Percentiles rank a stretch among this genome's conserved stretches.
These are phyloP conservation scores for Drosophila sp. DNA, from an alignment of 1,140 invertebrate genomes.

Conservation along the genomic window DNA sequence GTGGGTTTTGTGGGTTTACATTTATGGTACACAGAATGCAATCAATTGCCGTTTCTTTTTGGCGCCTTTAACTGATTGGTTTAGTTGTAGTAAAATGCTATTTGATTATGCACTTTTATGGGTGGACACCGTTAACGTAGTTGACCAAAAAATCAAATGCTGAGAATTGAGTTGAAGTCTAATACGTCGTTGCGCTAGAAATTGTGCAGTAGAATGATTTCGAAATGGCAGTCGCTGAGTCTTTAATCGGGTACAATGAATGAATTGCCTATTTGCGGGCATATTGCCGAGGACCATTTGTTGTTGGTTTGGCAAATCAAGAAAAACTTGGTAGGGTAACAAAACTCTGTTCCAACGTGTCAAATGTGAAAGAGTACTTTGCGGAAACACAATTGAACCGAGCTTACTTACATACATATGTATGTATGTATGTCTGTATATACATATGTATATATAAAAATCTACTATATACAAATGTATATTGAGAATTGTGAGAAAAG, in stretches of 20 bases:
- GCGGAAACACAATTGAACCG: neutral
- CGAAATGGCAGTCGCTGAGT: neutral
- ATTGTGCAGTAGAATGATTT: neutral
- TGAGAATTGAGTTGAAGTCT: neutral
- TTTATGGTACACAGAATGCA: too few relatives aligned
- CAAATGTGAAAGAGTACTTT: slow-evolving; percentile 5
- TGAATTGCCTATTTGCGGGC: slow-evolving; percentile 6
- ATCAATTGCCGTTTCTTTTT: too few relatives aligned
- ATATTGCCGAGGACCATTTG: slow-evolving; percentile 1
- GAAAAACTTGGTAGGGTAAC: slow-evolving; percentile 8
- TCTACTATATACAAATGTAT: neutral
- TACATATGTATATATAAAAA: neutral
- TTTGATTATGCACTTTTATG: too few relatives aligned
- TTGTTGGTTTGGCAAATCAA: neutral
- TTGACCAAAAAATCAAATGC: too few relatives aligned
- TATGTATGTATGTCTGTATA: neutral
- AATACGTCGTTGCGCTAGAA: neutral
- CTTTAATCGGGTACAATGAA: slow-evolving; percentile 5
- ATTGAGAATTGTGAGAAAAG: neutral
- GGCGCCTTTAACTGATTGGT: too few relatives aligned
- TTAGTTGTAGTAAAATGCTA: too few relatives aligned
- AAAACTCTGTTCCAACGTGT: slow-evolving; percentile 10
- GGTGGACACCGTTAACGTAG: too few relatives aligned
- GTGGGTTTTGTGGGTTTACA: too few relatives aligned
- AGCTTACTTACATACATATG: neutral